Evolutionary conservation across 2,797 vertebrate species (phyloP), one percentile per base, ranked within the genome.

Genomic region (Saxicola maurus): DNA sequence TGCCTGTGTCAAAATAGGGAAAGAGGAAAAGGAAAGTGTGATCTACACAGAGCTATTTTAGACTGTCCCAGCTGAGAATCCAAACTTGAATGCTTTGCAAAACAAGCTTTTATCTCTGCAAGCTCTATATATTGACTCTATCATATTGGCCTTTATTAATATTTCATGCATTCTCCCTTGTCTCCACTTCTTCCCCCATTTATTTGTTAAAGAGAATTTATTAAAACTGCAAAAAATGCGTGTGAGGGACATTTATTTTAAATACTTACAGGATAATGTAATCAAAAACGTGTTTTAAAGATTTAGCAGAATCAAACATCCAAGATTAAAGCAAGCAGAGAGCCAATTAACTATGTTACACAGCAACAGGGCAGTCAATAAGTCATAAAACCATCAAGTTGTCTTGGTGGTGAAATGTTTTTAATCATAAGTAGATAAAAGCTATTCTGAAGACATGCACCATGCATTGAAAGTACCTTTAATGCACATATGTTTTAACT

Each of bases 341-440:
- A 68, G 45, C 35, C 59, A 92, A 85, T 94, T 92, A 93, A 43
- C n/a, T 66, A 38, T 37, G 76, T 78, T 92, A 87, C 35, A 33
- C 33, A 64, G 69, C 76, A 89, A 86, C 46, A 78, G 52, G 48
- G 62, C 42, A 87, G 87, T 90, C 90, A 81, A 81, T 93, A 95
- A 92, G 55, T 85, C 82, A 81, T 83, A 93, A 94, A 91, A 45
- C 55, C 60, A 81, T 69, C 71, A 69, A 75, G 72, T 59, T 90
- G 55, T 77, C 79, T 86, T 89, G 72, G 43, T 90, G 20, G 42
- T 75, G 72, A 93, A 88, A 72, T 65, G 65, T 62, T 91, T 95
- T 91, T 95, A 88, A 84, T 88, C 75, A 86, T 72, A 94, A 75
- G 46, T 65, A 92, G 82, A 91, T 86, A 85, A 95, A 95, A 86